Conservation (phyloP, 2,888 invertebrate species). For the Coleophora deauratella region DNA sequence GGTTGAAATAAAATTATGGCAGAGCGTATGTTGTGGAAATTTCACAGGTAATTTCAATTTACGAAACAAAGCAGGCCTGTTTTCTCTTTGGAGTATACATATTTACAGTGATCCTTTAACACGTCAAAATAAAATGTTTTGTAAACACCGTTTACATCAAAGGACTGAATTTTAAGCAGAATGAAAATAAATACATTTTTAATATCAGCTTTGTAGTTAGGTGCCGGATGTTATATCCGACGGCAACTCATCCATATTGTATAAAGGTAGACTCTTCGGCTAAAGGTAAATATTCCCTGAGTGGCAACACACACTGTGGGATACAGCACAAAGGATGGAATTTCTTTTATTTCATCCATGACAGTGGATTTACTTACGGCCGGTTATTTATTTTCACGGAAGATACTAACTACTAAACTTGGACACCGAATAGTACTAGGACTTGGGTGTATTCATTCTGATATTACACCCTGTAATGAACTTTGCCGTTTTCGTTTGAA, state of each 20-base stretch:
- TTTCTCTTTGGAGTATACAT: background rate
- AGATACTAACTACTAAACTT: too few species aligned
- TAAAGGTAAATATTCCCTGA: slow-evolving; percentile 17
- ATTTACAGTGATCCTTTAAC: background rate
- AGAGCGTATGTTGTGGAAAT: slow-evolving; percentile 17
- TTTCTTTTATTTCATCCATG: slow-evolving; percentile 22
- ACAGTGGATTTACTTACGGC: slow-evolving; percentile 19
- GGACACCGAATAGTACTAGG: too few species aligned
- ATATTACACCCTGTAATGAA: too few species aligned
- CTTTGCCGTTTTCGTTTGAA: too few species aligned
- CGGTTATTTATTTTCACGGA: too few species aligned
- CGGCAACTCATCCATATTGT: slow-evolving; percentile 11
- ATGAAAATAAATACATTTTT: too few species aligned
- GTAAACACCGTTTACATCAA: too few species aligned
- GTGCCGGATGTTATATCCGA: slow-evolving; percentile 2
- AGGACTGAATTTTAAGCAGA: too few species aligned
- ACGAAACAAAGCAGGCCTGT: too few species aligned
- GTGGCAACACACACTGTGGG: slow-evolving; percentile 18
- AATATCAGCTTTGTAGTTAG: too few species aligned
- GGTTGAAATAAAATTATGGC: slow-evolving; percentile 26
- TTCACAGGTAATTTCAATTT: background rate
- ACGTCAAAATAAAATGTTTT: too few species aligned
- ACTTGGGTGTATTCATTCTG: too few species aligned
- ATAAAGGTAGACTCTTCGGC: slow-evolving; percentile 12
- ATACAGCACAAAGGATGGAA: slow-evolving; percentile 9